Base-by-base conservation (phyloP, 2,888 invertebrate genomes). In the Gonocerus acuteangulatus region DNA sequence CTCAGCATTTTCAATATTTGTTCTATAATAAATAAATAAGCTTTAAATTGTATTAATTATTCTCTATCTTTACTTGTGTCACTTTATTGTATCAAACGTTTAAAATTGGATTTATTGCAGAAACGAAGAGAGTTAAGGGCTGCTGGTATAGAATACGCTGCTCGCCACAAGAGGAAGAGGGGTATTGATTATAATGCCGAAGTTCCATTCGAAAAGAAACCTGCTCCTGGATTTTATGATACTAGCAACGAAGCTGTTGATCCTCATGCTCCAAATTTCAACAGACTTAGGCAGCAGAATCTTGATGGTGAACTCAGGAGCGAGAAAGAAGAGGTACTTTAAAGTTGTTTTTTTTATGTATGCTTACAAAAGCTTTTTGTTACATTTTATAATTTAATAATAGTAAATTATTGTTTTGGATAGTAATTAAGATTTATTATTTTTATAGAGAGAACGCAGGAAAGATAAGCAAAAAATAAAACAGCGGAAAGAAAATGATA, bases 131-230 rank as follows among this genome's bases (percentile, higher is more conserved):
- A 99, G 74, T 78, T 99, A 45, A 84, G 95, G 68, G 97, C 97
- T 65, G 99, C 99, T 18, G 99, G 99, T 3, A 96, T 99, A 65
- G 83, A 68, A 77, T 79, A 2, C 73, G 76, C 68, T 60, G 66
- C 69, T 51, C 67, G 79, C 21, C 81, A 84, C 61, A 86, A 85
- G 71, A 84, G 83, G 71, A 82, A 93, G 73, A 86, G 94, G 11
- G 93, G 94, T 0, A 91, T 99, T 2, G 94, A 99, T 74, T 99
- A 97, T 77, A 96, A 96, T 74, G 83, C 88, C 0, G 99, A 99
- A 77, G 88, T 99, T 69, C 95, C 99, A 0, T 99, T 99, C 75
- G 96, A 97, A 72, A 96, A 97, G 76, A 81, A 83, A 39, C 95
- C 96, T 0, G 87, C 94, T 0, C 71, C 84, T 11, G 97, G 99